phyloP scores from a whole-genome alignment of 2,113 vertebrate genomes.

The Hiodon tergisus region DNA sequence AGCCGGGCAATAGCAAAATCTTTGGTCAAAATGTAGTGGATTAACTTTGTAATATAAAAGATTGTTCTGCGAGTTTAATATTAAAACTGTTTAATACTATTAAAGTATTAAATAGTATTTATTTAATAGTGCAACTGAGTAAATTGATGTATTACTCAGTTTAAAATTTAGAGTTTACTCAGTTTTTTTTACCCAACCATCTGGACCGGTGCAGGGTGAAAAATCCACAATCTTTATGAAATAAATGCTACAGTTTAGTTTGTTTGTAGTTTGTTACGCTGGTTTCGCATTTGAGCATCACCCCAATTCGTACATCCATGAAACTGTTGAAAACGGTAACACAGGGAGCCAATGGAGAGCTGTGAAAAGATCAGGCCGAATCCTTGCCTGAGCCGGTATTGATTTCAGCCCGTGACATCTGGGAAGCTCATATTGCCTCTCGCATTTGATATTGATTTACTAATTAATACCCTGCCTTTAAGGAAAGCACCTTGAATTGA shows the following conservation, averaged over 20 bases:
- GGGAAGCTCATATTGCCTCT: not conserved
- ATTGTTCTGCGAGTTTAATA: not conserved
- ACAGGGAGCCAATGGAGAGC: not conserved
- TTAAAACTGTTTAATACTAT: no score
- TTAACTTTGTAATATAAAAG: not conserved
- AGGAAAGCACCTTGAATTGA: slow-evolving; percentile 1
- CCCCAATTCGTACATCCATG: no score
- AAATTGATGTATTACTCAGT: not conserved
- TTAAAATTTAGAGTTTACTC: not conserved
- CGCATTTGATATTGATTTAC: not conserved
- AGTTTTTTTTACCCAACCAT: no score
- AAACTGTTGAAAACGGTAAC: no score
- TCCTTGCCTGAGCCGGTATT: not conserved
- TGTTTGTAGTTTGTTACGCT: no score
- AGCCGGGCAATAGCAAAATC: slow-evolving; percentile 25
- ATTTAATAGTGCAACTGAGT: not conserved
- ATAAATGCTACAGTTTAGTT: no score
- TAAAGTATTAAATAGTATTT: not conserved
- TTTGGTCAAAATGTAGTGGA: slow-evolving; percentile 31
- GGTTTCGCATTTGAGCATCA: no score
- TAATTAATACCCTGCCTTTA: not conserved
- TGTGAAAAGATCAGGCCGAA: not conserved
- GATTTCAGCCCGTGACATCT: not conserved
- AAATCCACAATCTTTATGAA: no score
- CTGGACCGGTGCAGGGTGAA: no score